These are phyloP conservation scores for Zygogramma bicolorata DNA, from an alignment of 2,888 invertebrate species.

Conservation along the genomic window DNA sequence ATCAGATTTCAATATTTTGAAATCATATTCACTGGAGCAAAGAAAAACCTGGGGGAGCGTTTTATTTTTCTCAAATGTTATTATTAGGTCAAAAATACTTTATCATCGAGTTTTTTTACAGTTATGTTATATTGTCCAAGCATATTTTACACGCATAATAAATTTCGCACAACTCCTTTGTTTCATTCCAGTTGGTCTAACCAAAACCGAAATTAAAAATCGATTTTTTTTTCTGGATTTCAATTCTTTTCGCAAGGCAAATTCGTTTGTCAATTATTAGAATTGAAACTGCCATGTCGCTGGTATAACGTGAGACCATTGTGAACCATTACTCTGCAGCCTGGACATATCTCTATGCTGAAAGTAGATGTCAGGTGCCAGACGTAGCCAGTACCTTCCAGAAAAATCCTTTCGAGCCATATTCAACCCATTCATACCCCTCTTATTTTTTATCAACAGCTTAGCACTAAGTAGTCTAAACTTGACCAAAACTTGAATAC, in stretches of 20 bases:
- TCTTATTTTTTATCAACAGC: conserved; percentile 50
- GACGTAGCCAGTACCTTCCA: conserved; percentile 44
- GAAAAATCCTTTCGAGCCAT: conserved; percentile 31
- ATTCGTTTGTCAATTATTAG: too few relatives aligned
- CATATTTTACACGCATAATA: conserved; percentile 6
- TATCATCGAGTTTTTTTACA: neutral
- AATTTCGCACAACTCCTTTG: neutral
- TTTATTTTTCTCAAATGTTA: neutral
- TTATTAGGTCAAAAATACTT: neutral
- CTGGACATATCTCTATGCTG: conserved; percentile 45
- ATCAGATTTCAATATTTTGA: neutral
- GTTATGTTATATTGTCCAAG: neutral
- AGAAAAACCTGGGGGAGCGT: neutral
- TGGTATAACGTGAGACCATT: conserved; percentile 12
- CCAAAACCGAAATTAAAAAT: neutral
- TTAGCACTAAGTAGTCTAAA: conserved; percentile 64
- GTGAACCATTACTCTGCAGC: conserved; percentile 39
- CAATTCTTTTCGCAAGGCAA: neutral
- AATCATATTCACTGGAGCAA: neutral
- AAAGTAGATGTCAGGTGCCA: conserved; percentile 47
- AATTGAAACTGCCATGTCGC: neutral
- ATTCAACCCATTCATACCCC: conserved; percentile 35
- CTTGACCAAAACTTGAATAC: conserved; percentile 61
- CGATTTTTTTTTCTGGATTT: neutral
- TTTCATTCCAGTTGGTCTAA: neutral